A percentile compares a stretch with the other conserved stretches of the same genome.
Conservation (phyloP, 2,888 invertebrate species). For the Stenichneumon culpator region DNA sequence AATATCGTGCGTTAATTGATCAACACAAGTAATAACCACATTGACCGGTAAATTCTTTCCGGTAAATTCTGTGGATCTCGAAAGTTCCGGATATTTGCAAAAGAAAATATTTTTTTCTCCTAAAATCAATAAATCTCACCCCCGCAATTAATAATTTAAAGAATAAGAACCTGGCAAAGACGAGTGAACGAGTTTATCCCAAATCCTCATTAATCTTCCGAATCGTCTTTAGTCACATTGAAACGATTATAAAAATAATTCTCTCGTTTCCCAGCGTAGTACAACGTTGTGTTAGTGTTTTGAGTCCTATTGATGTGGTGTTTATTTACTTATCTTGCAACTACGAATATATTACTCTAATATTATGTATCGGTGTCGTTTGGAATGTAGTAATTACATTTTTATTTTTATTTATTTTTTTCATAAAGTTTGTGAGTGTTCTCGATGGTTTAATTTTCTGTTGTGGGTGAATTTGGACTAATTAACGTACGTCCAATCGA, state of each 20-base stretch:
- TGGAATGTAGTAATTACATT: constrained; percentile 80
- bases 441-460: constrained; percentile 75
- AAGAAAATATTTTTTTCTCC: constrained; percentile 19
- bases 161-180: constrained; percentile 32
- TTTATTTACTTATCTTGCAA: constrained; percentile 80
- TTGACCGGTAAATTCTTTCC: constrained; percentile 29
- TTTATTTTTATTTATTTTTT: constrained; percentile 20
- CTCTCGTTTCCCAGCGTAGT: constrained; percentile 75
- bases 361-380: constrained; percentile 81
- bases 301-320: constrained; percentile 83
- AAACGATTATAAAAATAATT: constrained; percentile 49
- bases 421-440: constrained; percentile 80
- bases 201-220: constrained; percentile 42
- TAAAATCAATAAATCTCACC: constrained; percentile 19
- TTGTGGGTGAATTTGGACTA: constrained; percentile 75
- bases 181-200: constrained; percentile 59
- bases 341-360: constrained; percentile 73
- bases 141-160: constrained; percentile 42
- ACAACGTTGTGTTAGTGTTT: constrained; percentile 80
- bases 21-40: constrained; percentile 41
- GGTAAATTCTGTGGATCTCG: constrained; percentile 22
- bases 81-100: constrained; percentile 39
- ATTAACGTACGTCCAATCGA: constrained; percentile 47
- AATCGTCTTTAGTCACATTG: constrained; percentile 54
- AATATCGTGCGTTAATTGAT: constrained; percentile 30